Percentiles rank a stretch among this genome's conserved stretches.
Evolutionary conservation across 2,888 invertebrate species (phyloP).

Genomic region (Sphecodes monilicornis): DNA sequence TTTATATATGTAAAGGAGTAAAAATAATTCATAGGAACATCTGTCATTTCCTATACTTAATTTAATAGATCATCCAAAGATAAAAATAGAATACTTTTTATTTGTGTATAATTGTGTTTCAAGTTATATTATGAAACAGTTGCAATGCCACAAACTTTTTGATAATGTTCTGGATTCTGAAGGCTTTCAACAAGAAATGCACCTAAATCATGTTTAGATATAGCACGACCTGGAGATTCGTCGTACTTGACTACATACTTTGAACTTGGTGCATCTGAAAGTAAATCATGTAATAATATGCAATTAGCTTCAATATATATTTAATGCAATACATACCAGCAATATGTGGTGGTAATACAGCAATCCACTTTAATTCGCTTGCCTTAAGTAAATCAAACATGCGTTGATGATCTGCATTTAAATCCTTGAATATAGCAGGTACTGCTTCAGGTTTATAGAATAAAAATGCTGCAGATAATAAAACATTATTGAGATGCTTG

Average conservation of each 20-base stretch:
- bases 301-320: not conserved
- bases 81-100: conserved; percentile 25
- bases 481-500: conserved; percentile 10
- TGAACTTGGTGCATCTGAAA: conserved; percentile 88
- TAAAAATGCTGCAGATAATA: conserved; percentile 87
- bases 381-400: conserved; percentile 90
- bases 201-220: conserved; percentile 92
- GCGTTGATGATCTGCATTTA: conserved; percentile 92
- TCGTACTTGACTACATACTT: conserved; percentile 88
- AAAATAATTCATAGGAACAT: not conserved
- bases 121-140: conserved; percentile 72
- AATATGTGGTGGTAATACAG: conserved; percentile 93
- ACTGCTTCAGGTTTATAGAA: conserved; percentile 91
- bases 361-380: conserved; percentile 90
- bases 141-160: conserved; percentile 88
- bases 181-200: conserved; percentile 91
- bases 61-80: conserved; percentile 30
- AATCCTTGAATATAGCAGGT: conserved; percentile 89
- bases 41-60: not conserved
- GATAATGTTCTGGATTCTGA: conserved; percentile 89
- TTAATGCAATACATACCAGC: conserved; percentile 85
- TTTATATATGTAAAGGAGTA: not conserved
- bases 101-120: conserved; percentile 10
- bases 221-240: conserved; percentile 88
- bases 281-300: conserved; percentile 21